These are phyloP conservation scores for Synanthedon myopaeformis DNA, from an alignment of 2,888 invertebrate genomes.

Conservation along the genomic window DNA sequence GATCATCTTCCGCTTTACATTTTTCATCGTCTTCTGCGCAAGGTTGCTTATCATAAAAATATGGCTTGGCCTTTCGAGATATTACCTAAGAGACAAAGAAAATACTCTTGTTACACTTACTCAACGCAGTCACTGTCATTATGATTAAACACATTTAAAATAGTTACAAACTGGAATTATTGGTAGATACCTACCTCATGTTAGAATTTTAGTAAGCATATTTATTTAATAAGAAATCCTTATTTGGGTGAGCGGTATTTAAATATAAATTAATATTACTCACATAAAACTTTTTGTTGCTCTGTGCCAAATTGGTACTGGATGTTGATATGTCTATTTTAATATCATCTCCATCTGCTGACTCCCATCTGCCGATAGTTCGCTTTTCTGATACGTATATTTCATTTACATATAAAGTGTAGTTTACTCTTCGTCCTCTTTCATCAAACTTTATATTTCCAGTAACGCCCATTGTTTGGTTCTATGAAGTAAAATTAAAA, in stretches of 20 bases:
- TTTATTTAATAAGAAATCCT: too few relatives aligned
- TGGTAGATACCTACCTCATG: not conserved
- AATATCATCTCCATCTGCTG: slow-evolving; percentile 64
- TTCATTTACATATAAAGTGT: slow-evolving; percentile 77
- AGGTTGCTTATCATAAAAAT: slow-evolving; percentile 73
- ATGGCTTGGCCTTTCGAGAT: slow-evolving; percentile 79
- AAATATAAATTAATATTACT: not conserved
- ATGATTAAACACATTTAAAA: not conserved
- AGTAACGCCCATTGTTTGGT: slow-evolving; percentile 74
- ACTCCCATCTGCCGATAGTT: slow-evolving; percentile 45
- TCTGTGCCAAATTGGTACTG: not conserved
- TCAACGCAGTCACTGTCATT: too few relatives aligned
- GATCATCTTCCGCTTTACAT: slow-evolving; percentile 56
- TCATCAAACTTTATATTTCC: slow-evolving; percentile 77
- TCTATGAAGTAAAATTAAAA: slow-evolving; percentile 44
- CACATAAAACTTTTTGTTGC: not conserved
- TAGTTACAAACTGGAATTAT: not conserved
- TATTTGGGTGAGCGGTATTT: too few relatives aligned
- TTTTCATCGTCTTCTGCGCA: slow-evolving; percentile 24
- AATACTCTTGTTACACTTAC: not conserved
- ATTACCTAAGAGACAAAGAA: slow-evolving; percentile 46
- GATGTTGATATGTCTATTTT: slow-evolving; percentile 42
- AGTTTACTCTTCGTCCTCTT: slow-evolving; percentile 76
- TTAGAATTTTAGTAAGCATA: not conserved
- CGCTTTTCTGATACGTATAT: slow-evolving; percentile 29